Evolutionary conservation across 2,797 vertebrate genomes (phyloP).

Genomic region (Periparus ater): DNA sequence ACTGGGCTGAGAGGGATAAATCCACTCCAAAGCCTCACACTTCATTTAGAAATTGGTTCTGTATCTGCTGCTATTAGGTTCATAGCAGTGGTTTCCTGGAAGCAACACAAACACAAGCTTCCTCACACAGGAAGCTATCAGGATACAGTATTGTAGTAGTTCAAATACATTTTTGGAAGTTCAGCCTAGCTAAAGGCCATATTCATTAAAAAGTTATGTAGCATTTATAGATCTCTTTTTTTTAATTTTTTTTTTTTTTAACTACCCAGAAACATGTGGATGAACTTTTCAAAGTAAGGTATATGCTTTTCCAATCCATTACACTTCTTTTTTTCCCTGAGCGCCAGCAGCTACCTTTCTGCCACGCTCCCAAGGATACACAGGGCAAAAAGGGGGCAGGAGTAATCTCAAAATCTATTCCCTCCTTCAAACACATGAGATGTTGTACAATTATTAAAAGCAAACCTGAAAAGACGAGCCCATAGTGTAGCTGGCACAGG

Average conservation of each 20-base stretch:
- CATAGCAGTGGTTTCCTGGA: constrained; percentile 6
- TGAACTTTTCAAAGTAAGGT: constrained; percentile 49
- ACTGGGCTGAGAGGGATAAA: neutral
- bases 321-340: constrained; percentile 23
- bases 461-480: neutral
- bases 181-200: constrained; percentile 33
- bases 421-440: constrained; percentile 6
- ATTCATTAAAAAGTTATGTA: constrained; percentile 54
- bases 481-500: neutral
- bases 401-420: constrained; percentile 41
- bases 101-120: neutral
- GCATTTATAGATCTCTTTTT: constrained; percentile 40
- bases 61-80: neutral
- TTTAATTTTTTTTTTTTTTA: neutral
- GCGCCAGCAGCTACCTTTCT: constrained; percentile 5
- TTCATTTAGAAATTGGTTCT: neutral
- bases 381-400: constrained; percentile 26
- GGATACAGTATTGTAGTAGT: neutral
- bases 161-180: constrained; percentile 35
- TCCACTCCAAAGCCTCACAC: neutral
- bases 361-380: neutral
- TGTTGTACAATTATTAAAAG: constrained; percentile 5
- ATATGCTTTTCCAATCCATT: constrained; percentile 46
- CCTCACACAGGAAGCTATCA: neutral
- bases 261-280: constrained; percentile 11